A percentile compares a stretch with the other conserved stretches of the same genome.
Evolutionary conservation across 2,888 invertebrate genomes (phyloP).

Genomic region (Erynnis tages): DNA sequence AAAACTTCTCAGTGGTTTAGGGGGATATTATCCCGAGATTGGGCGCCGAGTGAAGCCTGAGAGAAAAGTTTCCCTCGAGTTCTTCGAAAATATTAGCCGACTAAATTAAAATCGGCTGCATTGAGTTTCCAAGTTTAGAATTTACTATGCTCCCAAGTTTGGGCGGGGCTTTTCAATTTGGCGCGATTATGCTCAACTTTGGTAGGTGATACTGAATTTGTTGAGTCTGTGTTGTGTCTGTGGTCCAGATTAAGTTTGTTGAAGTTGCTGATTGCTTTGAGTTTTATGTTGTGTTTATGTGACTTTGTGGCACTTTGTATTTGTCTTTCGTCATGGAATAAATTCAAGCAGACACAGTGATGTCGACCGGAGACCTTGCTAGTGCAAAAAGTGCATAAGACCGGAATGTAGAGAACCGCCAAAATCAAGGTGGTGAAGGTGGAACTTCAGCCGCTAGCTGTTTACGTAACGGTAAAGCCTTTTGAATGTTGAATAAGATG

Average conservation of each 20-base stretch:
- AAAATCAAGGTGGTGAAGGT: too few species aligned
- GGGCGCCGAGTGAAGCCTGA: conserved; percentile 45
- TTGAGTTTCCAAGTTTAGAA: conserved; percentile 27
- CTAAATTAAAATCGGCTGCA: conserved; percentile 37
- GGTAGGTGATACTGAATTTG: conserved; percentile 24
- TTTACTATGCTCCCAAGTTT: conserved; percentile 28
- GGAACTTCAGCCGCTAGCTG: too few species aligned
- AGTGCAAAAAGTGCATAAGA: too few species aligned
- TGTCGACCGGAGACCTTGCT: too few species aligned
- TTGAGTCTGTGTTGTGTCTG: neutral
- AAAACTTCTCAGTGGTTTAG: conserved; percentile 56
- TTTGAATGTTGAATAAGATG: too few species aligned
- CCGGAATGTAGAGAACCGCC: too few species aligned
- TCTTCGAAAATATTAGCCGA: conserved; percentile 38
- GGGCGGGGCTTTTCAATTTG: conserved; percentile 28
- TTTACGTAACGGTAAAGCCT: too few species aligned
- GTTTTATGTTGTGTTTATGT: neutral
- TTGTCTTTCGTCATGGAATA: too few species aligned
- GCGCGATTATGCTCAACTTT: conserved; percentile 10
- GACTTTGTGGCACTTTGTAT: too few species aligned
- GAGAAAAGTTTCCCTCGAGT: conserved; percentile 39
- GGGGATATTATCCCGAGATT: conserved; percentile 56
- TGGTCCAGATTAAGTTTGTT: neutral
- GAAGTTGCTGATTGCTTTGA: neutral
- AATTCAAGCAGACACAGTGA: too few species aligned